Evolutionary conservation across 2,113 vertebrate genomes (phyloP).

Genomic region (Silurus meridionalis): DNA sequence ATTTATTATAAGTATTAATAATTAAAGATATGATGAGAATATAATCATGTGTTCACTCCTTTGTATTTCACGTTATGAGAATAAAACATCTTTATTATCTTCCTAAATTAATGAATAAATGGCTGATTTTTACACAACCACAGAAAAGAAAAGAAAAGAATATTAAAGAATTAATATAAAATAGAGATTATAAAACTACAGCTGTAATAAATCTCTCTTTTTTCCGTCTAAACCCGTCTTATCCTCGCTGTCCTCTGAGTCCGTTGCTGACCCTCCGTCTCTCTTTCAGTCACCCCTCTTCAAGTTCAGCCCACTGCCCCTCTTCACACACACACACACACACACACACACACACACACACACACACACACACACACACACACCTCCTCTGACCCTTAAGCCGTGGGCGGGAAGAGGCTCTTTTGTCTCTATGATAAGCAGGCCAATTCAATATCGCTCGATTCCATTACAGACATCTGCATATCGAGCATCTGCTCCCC

Average conservation of each 20-base stretch:
- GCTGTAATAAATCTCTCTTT: background rate
- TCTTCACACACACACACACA: constrained; percentile 65
- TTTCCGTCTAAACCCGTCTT: background rate
- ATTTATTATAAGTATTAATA: too few species aligned
- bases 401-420: constrained; percentile 51
- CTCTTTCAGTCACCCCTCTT: constrained; percentile 67
- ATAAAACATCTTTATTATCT: too few species aligned
- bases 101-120: background rate
- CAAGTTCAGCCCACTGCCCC: constrained; percentile 76
- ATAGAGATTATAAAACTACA: background rate
- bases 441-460: constrained; percentile 70
- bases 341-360: constrained; percentile 67
- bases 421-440: constrained; percentile 76
- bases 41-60: too few species aligned
- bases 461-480: constrained; percentile 77
- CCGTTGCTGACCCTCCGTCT: constrained; percentile 37
- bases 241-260: background rate
- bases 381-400: constrained; percentile 67
- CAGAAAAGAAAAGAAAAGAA: background rate
- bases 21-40: too few species aligned
- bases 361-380: constrained; percentile 59
- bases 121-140: background rate
- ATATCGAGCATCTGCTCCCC: constrained; percentile 78
- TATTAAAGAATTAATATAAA: background rate
- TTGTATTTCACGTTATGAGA: too few species aligned